Evolutionary conservation across 2,888 invertebrate species (phyloP), one percentile per base, ranked within the genome.

Genomic region (Cryptocephalus primarius): DNA sequence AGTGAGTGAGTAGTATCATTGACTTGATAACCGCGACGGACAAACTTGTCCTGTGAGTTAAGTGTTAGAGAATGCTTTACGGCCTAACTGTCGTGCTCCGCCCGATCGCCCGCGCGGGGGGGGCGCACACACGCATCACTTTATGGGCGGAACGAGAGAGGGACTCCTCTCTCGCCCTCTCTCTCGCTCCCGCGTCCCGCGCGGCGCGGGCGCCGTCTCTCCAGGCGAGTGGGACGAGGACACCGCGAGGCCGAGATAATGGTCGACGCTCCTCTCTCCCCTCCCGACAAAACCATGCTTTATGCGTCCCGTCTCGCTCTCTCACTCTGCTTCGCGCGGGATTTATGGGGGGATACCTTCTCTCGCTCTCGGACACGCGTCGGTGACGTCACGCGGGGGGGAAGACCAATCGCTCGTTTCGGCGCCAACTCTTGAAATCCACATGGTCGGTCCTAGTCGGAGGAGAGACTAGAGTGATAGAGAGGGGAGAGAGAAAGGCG

Each of bases 1-100:
- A 22, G 22, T 22, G 22, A 22, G 22, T 22, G 22, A 22, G 22
- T 22, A 6, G 22, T 22, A 22, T 22, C 22, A 22, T 22, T 22
- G 36, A 11, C 36, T 36, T 36, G 36, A 36, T 36, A 61, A 63
- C 59, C 67, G 66, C 67, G 67, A 61, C 62, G 62, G 61, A 63
- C 65, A 60, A 60, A 66, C 69, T 69, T 69, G 68, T 69, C 69
- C 66, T 67, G 69, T 68, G 67, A 71, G 70, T 71, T 71, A 71
- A 71, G 70, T 70, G 70, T 68, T 68, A 61, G 65, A 63, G 66
- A 66, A 71, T 71, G 66, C 67, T 71, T 71, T 71, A 71, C 71
- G 70, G 69, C 68, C 43, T 13, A 12, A 14, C 36, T 61, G 61
- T 52, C 54, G 52, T 60, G 66, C 66, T 67, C 67, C 67, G 66